Evolutionary conservation across 2,888 invertebrate species (phyloP), one percentile per base, ranked within the genome.

Genomic region (Orthosia gothica): DNA sequence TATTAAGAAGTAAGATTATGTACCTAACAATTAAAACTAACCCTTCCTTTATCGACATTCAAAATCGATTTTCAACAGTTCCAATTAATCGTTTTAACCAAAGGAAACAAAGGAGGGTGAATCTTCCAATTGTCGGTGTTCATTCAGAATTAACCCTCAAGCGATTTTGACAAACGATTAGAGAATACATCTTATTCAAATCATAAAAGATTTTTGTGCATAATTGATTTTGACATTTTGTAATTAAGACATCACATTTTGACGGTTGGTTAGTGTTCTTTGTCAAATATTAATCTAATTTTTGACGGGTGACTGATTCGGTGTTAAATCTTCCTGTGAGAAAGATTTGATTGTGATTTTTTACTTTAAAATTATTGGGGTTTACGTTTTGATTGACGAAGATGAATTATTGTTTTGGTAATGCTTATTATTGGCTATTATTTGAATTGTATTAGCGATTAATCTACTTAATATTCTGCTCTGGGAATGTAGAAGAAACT

Each of bases 201-300:
- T 82, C 91, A 91, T 62, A 87, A 84, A 79, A 87, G 76, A 79
- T 82, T 83, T 89, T 89, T 89, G 90, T 93, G 94, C 91, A 93
- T 95, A 96, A 96, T 95, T 93, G 94, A 93, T 92, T 95, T 93
- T 92, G 96, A 95, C 95, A 88, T 91, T 79, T 63, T 40, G 70
- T 84, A 82, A 88, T 88, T 87, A 88, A 87, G 87, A 84, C 77
- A 78, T 87, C 81, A 26, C 26, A 87, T 87, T 89, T 89, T 88
- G 90, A 93, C 91, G 91, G 91, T 87, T 86, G 92, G 91, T 91
- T 93, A 88, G 89, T 83, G 89, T 89, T 86, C 88, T 88, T 92
- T 91, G 89, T 93, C 84, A 80, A 89, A 89, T 78, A 62, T 89
- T 90, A 93, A 94, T 91, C 91, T 90, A 92, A 94, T 95, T 91